A percentile compares a stretch with the other conserved stretches of the same genome.
These are phyloP conservation scores for Andrena minutula DNA, from an alignment of 2,888 invertebrate species.

Conservation along the genomic window DNA sequence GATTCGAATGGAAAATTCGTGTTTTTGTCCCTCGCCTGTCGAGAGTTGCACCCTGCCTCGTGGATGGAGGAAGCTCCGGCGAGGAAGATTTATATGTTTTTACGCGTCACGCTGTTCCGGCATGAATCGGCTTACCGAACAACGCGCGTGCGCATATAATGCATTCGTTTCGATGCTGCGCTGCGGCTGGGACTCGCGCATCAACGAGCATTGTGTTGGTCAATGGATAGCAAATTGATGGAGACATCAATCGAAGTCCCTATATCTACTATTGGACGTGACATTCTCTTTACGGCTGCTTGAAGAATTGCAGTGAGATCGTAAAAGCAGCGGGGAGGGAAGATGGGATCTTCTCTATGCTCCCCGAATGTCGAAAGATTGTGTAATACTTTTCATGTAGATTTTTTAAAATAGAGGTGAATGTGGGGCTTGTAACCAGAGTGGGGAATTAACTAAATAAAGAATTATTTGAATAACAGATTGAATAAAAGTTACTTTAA, in stretches of 20 bases:
- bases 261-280: not conserved
- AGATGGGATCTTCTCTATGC: too few relatives aligned
- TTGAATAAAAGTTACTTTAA: too few relatives aligned
- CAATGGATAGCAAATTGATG: conserved; percentile 19
- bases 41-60: conserved; percentile 11
- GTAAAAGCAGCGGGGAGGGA: not conserved
- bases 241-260: conserved; percentile 5
- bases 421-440: too few relatives aligned
- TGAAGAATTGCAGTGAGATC: conserved; percentile 1
- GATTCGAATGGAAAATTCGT: conserved; percentile 66
- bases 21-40: conserved; percentile 56
- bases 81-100: conserved; percentile 60
- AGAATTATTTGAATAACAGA: too few relatives aligned
- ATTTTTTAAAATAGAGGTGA: too few relatives aligned
- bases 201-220: conserved; percentile 10
- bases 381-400: too few relatives aligned
- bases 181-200: not conserved
- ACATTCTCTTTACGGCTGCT: not conserved
- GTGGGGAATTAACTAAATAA: too few relatives aligned
- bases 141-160: conserved; percentile 29
- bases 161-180: conserved; percentile 36
- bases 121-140: conserved; percentile 51
- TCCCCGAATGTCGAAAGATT: not conserved
- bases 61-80: conserved; percentile 16
- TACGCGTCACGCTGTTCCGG: conserved; percentile 44